Evolutionary conservation across 2,113 vertebrate species (phyloP).

Genomic region (Rhynchopsitta pachyrhyncha): DNA sequence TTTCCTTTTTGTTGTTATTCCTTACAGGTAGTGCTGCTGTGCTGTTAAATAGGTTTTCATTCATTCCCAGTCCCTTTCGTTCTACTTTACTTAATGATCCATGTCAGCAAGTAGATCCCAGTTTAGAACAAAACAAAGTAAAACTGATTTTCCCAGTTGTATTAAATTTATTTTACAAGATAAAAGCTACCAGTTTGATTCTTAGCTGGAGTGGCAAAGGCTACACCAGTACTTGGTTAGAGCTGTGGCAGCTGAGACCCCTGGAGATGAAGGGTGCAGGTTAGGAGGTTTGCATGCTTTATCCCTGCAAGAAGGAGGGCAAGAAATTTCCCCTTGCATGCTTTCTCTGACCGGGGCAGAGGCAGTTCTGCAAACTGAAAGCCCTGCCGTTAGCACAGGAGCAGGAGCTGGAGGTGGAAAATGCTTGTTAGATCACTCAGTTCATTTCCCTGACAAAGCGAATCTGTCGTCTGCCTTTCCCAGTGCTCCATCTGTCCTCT

Average conservation of each 20-base stretch:
- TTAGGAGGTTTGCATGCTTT: background rate
- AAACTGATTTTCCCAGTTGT: background rate
- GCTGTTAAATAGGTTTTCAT: conserved; percentile 9
- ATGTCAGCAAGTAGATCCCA: background rate
- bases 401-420: background rate
- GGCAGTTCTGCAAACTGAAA: background rate
- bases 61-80: background rate
- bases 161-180: conserved; percentile 3
- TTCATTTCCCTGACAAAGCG: background rate
- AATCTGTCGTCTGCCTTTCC: background rate
- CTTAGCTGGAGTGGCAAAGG: background rate
- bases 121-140: conserved; percentile 16
- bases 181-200: background rate
- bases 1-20: background rate
- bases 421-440: background rate
- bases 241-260: background rate
- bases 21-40: background rate
- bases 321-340: background rate
- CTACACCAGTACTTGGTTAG: background rate
- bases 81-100: conserved; percentile 30
- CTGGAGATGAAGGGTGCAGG: background rate
- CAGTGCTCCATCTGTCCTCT: background rate
- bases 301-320: background rate
- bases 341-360: background rate
- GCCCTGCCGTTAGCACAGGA: background rate